phyloP scores from a whole-genome alignment of 2,888 invertebrate genomes.

The Melinaea menophilus region DNA sequence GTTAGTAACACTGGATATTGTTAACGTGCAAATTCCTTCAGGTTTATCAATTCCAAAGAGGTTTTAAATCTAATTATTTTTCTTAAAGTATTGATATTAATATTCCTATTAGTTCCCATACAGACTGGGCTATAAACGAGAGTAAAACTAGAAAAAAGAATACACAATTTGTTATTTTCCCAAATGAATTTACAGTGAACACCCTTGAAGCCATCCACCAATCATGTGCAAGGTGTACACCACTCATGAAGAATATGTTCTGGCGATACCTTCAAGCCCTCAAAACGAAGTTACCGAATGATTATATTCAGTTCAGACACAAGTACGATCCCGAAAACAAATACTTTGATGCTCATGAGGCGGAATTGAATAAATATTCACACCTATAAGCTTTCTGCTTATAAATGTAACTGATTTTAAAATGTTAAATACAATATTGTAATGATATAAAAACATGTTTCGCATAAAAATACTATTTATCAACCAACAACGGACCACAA shows the following conservation, averaged over 20 bases:
- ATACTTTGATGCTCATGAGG: conserved; percentile 15
- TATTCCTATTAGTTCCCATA: no score
- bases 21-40: no score
- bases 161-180: not conserved
- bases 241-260: conserved; percentile 4
- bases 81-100: no score
- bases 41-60: no score
- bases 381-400: conserved; percentile 16
- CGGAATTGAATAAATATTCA: not conserved
- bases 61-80: no score
- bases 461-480: no score
- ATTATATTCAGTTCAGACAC: conserved; percentile 8
- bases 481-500: no score
- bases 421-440: no score
- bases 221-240: conserved; percentile 73
- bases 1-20: no score
- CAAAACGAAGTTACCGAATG: conserved; percentile 6
- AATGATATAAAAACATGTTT: no score
- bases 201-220: conserved; percentile 24
- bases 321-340: conserved; percentile 14
- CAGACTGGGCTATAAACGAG: no score
- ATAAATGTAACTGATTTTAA: conserved; percentile 1
- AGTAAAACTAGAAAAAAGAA: not conserved
- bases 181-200: conserved; percentile 17
- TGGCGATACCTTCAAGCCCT: conserved; percentile 10